These are phyloP conservation scores for Girardia tigrina DNA, from an alignment of 2,888 invertebrate species.

Conservation along the genomic window DNA sequence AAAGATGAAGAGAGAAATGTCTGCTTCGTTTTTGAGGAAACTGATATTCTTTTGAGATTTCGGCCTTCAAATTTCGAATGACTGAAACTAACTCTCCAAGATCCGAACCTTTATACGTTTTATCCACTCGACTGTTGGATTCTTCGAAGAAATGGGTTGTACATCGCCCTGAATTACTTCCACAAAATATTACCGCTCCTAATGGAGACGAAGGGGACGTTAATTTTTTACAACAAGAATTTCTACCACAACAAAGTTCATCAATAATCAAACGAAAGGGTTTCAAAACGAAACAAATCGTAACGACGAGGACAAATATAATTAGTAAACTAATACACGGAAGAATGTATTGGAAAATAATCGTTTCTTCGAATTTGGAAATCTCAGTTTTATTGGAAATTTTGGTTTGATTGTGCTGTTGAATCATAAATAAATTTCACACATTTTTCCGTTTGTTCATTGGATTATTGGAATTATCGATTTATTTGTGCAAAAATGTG, in stretches of 20 bases:
- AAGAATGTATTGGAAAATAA: not conserved
- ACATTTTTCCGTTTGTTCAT: not conserved
- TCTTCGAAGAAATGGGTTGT: not conserved
- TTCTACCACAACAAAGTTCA: not conserved
- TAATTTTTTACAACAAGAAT: not conserved
- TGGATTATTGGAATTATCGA: not conserved
- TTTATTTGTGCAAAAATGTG: slow-evolving; percentile 7
- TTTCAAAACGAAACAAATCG: not conserved
- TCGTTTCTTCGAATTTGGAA: not conserved
- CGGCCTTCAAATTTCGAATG: not conserved
- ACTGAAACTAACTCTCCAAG: not conserved
- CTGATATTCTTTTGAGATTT: not conserved
- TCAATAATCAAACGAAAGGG: not conserved
- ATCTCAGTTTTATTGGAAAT: not conserved
- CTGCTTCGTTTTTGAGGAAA: not conserved
- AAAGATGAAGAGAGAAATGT: not conserved
- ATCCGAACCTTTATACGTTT: not conserved
- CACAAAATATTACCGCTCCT: not conserved
- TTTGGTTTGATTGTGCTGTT: not conserved
- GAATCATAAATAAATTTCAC: not conserved
- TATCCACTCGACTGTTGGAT: not conserved
- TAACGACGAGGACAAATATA: not conserved
- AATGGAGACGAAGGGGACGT: not conserved
- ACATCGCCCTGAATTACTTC: not conserved
- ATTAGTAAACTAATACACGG: not conserved